These are phyloP conservation scores for Gnatocerus cornutus DNA, from an alignment of 2,888 invertebrate genomes.

Conservation along the genomic window DNA sequence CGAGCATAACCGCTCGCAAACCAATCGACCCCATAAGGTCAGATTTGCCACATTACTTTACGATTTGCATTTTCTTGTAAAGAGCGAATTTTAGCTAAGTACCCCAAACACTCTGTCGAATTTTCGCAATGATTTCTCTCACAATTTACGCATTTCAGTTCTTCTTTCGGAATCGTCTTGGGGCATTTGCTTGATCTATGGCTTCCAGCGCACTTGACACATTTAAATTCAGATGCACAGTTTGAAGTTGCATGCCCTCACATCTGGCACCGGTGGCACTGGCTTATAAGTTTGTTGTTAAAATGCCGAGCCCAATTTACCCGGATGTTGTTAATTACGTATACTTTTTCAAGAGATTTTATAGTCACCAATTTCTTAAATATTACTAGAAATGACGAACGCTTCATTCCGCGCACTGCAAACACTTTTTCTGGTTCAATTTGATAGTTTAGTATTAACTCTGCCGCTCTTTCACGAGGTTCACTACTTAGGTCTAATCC, in stretches of 20 bases:
- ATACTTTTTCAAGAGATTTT: conserved; percentile 24
- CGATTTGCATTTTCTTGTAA: too few relatives aligned
- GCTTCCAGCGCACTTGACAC: conserved; percentile 57
- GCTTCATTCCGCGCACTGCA: conserved; percentile 13
- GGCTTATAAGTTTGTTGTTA: conserved; percentile 50
- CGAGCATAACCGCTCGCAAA: too few relatives aligned
- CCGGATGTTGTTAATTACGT: conserved; percentile 5
- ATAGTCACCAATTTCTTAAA: not conserved
- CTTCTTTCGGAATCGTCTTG: too few relatives aligned
- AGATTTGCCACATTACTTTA: too few relatives aligned
- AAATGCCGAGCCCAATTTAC: conserved; percentile 55
- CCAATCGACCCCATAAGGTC: too few relatives aligned
- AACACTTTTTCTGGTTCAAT: not conserved
- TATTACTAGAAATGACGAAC: conserved; percentile 11
- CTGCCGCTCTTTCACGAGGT: not conserved
- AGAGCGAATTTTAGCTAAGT: too few relatives aligned
- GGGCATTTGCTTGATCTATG: too few relatives aligned
- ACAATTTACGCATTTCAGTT: too few relatives aligned
- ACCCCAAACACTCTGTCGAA: too few relatives aligned
- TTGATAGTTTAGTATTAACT: not conserved
- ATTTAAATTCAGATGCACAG: conserved; percentile 54
- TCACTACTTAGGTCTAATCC: not conserved
- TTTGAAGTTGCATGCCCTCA: conserved; percentile 59
- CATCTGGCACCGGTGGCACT: conserved; percentile 59
- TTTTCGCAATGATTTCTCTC: too few relatives aligned